Base-by-base conservation (phyloP, 1,140 invertebrate species). In the Sitodiplosis mosellana region DNA sequence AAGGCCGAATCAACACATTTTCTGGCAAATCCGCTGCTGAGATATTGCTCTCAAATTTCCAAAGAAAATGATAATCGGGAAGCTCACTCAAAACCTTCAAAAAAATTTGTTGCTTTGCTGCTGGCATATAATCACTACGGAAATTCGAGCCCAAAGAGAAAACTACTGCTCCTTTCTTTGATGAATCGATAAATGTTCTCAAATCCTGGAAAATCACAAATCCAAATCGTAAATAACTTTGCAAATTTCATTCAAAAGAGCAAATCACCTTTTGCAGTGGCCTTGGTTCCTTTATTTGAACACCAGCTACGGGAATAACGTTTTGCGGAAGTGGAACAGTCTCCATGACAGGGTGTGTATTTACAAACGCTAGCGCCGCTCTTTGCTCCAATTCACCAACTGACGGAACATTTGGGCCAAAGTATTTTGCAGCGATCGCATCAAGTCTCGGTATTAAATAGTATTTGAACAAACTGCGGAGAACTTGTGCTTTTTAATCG, bases 251-350 rank as follows among this genome's bases (percentile, higher is more conserved):
- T 27, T 10, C 27, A 3, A 27, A 27, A 27, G 27, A 27, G 27
- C 3, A 27, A 27, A 27, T 45, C 27, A 54, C 51, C 47, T 53
- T 44, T 53, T 53, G 50, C 51, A 61, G 7, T 46, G 52, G 36
- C 37, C 59, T 56, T 18, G 55, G 49, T 11, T 47, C 53, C 50
- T 63, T 59, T 33, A 67, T 64, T 51, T 75, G 72, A 7, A 75
- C 51, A 1, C 72, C 73, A 19, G 70, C 72, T 5, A 75, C 65
- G 53, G 70, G 65, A 17, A 75, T 63, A 1, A 74, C 58, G 53
- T 70, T 69, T n/a, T 71, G 69, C 6, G 67, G 52, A 21, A 70
- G 46, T 7, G 68, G 60, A 38, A 65, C 56, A 4, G 65, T 5
- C 10, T 69, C 64, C 4, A 70, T 49, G 2, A 58, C 53, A 10